Evolutionary conservation across 2,797 vertebrate species (phyloP), one percentile per base, ranked within the genome.

Genomic region (Philypnodon macrostomus): DNA sequence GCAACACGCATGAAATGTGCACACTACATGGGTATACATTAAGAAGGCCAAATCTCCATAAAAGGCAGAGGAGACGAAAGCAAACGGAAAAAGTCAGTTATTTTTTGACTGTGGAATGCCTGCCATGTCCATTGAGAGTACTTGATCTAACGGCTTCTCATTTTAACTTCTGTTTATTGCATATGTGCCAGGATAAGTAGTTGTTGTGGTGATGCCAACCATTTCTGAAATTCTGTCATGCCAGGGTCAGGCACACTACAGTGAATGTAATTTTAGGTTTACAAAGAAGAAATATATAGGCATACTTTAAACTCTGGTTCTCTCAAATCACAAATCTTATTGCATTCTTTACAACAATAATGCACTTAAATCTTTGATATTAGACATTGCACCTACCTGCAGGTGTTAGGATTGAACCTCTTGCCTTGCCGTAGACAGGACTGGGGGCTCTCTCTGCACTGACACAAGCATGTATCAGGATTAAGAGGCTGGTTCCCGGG

Each of bases 341-440:
- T n/a, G n/a, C n/a, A n/a, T n/a, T 23, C 6, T 23, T 23, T 6
- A 23, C 3, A 23, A 23, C 21, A 23, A 3, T 23, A 3, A 23
- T 23, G 6, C 16, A 19, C 6, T 10, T 7, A 17, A 37, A 10
- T 19, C 16, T 17, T 4, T 37, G 15, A 16, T 9, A n/a, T 14
- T 24, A 10, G 7, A 8, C 21, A 5, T 23, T 9, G 5, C 1
- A 4, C 63, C 24, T 73, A 91, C 89, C 89, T 91, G 89, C 89
- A 91, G 51, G 66, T 85, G 49, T 73, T 76, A 33, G 42, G 10
- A 26, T 86, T 87, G 66, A 91, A 91, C 66, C 54, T 86, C 71
- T 85, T 89, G 35, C 88, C 89, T 53, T 87, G 87, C 45, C 76
- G 79, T 44, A 89, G 70, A 72, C 89, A 91, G 1, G 80, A 85